Conservation (phyloP, 2,888 invertebrate genomes). For the Spilosoma lubricipeda region DNA sequence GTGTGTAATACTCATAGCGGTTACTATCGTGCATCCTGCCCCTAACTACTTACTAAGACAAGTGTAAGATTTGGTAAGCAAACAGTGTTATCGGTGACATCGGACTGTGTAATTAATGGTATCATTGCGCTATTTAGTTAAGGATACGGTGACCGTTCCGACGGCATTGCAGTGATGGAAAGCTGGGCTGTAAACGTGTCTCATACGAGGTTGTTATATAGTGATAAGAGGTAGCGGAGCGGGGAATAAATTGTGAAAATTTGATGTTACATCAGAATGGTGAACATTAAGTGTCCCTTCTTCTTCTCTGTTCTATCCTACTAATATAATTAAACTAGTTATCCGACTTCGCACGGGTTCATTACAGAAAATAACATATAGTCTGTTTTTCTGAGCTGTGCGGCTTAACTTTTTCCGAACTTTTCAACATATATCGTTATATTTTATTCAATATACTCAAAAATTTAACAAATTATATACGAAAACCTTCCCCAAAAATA, state of each 20-base stretch:
- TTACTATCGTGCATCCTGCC: not conserved
- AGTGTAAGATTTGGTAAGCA: slow-evolving; percentile 43
- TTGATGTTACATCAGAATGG: too few species aligned
- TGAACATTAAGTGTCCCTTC: too few species aligned
- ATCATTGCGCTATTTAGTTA: slow-evolving; percentile 76
- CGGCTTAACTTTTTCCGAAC: too few species aligned
- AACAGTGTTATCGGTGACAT: slow-evolving; percentile 60
- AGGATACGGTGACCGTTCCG: slow-evolving; percentile 79
- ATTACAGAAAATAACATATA: too few species aligned
- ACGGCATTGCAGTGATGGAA: slow-evolving; percentile 66
- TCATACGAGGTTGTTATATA: slow-evolving; percentile 40
- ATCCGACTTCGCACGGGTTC: too few species aligned
- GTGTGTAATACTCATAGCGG: not conserved
- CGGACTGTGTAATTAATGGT: slow-evolving; percentile 77
- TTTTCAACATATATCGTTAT: too few species aligned
- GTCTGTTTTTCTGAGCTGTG: too few species aligned
- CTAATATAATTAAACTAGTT: too few species aligned
- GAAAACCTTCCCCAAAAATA: too few species aligned
- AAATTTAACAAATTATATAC: too few species aligned
- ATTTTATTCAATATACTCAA: too few species aligned
- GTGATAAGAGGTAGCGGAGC: slow-evolving; percentile 42
- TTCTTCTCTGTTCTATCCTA: too few species aligned
- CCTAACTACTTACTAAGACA: slow-evolving; percentile 27
- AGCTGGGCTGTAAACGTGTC: slow-evolving; percentile 73
- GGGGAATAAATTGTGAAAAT: not conserved